Base-by-base conservation (phyloP, 2,797 vertebrate species). In the Darevskia nairensis region DNA sequence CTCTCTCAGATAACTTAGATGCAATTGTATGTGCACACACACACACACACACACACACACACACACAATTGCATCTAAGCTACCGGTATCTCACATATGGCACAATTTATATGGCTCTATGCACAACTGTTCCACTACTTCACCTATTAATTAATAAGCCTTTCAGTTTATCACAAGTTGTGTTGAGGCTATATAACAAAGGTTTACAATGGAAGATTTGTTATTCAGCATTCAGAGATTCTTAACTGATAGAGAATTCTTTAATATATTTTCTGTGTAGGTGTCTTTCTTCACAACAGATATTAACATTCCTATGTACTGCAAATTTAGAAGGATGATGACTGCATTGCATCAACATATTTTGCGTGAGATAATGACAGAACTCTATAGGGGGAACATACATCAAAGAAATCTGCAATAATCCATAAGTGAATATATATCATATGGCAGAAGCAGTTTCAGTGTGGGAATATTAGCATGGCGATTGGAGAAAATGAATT, bases 371-470 rank as follows among this genome's bases (percentile, higher is more conserved):
- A 78, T 41, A 64, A 88, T 44, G 46, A 32, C 27, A 59, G 11
- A 69, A 35, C 35, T 79, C 61, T 41, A 17, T 6, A 61, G 17
- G n/a, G 23, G 3, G 68, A 82, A 35, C 8, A 68, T 4, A 85
- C 39, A 68, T 35, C 71, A 82, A 76, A 69, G 41, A 5, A 23
- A 86, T 59, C n/a, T 86, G 29, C 75, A 86, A 86, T 15, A 69
- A 27, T 55, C 64, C 25, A 19, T 35, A 55, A 69, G 15, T 1
- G 29, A 64, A 82, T 44, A 9, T 13, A 4, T 10, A 81, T 64
- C 23, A 81, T 64, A 32, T 66, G 17, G n/a, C n/a, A 61, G 35
- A 59, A 80, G 8, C 2, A 7, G 6, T 61, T 19, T 61, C 59
- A 25, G 69, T 32, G n/a, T 29, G 27, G 35, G 25, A 23, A n/a